Percentiles rank a stretch among this genome's conserved stretches.
Conservation (phyloP, 2,797 vertebrate species). For the Notolepis coatsorum region DNA sequence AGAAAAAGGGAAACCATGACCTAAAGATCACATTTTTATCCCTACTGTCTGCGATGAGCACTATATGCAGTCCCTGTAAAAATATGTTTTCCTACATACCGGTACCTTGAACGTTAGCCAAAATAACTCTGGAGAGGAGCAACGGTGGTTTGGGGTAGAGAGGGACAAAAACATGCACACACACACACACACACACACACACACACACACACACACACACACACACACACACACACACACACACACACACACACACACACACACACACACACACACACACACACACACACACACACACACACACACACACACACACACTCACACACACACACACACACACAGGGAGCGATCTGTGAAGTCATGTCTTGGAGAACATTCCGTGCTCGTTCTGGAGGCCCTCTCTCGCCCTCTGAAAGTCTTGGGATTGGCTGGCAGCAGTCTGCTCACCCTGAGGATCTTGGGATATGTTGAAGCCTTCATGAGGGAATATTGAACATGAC, state of each 20-base stretch:
- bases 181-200: background rate
- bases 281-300: background rate
- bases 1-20: too few relatives aligned
- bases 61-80: conserved; percentile 9
- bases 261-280: too few relatives aligned
- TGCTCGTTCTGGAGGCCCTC: conserved; percentile 54
- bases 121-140: conserved; percentile 27
- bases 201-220: conserved; percentile 12
- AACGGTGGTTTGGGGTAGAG: conserved; percentile 15
- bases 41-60: conserved; percentile 4
- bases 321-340: conserved; percentile 12
- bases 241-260: conserved; percentile 2
- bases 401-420: conserved; percentile 25
- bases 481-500: conserved; percentile 71
- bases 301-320: background rate
- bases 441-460: conserved; percentile 54
- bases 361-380: conserved; percentile 75
- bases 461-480: conserved; percentile 64
- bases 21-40: too few relatives aligned
- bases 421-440: conserved; percentile 53
- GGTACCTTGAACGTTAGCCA: conserved; percentile 36
- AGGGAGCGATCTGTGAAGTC: conserved; percentile 58
- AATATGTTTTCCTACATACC: background rate
- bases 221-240: background rate
- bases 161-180: too few relatives aligned